Evolutionary conservation across 2,888 invertebrate genomes (phyloP), one percentile per base, ranked within the genome.

Genomic region (Habrosyne pyritoides): DNA sequence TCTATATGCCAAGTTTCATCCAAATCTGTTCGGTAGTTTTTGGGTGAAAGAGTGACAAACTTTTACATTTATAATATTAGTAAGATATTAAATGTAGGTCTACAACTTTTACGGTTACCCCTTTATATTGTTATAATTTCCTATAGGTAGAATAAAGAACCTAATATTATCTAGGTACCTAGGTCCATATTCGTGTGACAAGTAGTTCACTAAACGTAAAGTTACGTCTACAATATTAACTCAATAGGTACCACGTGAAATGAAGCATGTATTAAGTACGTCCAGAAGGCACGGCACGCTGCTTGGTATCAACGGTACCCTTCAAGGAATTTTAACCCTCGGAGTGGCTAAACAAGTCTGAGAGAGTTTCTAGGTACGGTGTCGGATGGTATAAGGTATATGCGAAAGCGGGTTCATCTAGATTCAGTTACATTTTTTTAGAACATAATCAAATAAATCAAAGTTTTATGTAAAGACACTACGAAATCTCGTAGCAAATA

Each of bases 341-440:
- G 68, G 72, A 75, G 75, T 79, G 73, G 72, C 81, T 83, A 81
- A 86, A 83, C 81, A 81, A 79, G 83, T 84, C 83, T 84, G 85
- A 85, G 85, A 85, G 76, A 79, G 78, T 78, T 72, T 63, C 64
- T 68, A 64, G 63, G 64, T 63, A 60, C 61, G 65, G 54, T 48
- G 60, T 56, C 21, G 42, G 2, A 42, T 59, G 70, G 73, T 24
- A 21, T 49, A 82, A 81, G 67, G 33, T 42, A 73, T 18, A 64
- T 53, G 66, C 63, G 63, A 7, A 18, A 22, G 53, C 78, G 76
- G 73, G 47, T 18, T 47, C n/a, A 21, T 46, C 46, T 22, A 21
- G n/a, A n/a, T n/a, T n/a, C n/a, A n/a, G n/a, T n/a, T n/a, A n/a
- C n/a, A n/a, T n/a, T n/a, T n/a, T n/a, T n/a, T n/a, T n/a, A n/a